phyloP scores from a whole-genome alignment of 2,797 vertebrate species.

The Micrastur ruficollis region DNA sequence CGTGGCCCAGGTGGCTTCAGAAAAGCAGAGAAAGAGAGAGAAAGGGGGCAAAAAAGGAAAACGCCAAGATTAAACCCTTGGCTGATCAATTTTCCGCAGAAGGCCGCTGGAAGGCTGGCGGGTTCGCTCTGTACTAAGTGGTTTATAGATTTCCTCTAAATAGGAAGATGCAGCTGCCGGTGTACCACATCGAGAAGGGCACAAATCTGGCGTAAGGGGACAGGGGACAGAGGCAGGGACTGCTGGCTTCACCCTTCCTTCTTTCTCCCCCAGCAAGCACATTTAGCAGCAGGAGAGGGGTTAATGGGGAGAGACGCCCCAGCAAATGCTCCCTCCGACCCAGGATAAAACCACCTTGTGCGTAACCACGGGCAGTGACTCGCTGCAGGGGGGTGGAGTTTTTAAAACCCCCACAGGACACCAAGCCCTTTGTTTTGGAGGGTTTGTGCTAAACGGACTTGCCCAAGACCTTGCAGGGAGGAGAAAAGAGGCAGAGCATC shows the following conservation, averaged over 20 bases:
- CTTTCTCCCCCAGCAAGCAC: background rate
- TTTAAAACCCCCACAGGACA: background rate
- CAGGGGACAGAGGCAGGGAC: background rate
- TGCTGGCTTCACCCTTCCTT: background rate
- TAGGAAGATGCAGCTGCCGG: background rate
- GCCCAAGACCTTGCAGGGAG: background rate
- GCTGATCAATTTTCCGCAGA: background rate
- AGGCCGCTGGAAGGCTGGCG: background rate
- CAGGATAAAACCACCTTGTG: no score
- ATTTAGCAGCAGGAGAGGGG: background rate
- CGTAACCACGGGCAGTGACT: no score
- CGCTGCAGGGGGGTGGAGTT: rapidly evolving
- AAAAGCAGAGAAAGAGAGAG: background rate
- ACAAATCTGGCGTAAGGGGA: rapidly evolving
- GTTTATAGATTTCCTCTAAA: conserved; percentile 57
- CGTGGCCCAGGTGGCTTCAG: background rate
- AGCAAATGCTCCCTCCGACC: background rate
- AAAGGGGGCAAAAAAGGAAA: background rate
- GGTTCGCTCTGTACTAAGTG: background rate
- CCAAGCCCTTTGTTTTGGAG: rapidly evolving
- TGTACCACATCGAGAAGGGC: background rate
- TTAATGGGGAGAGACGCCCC: background rate
- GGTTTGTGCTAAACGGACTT: background rate
- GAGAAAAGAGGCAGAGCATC: background rate
- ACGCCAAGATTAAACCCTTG: rapidly evolving